These are phyloP conservation scores for Liolophura sinensis DNA, from an alignment of 1,140 invertebrate species.

Conservation along the genomic window DNA sequence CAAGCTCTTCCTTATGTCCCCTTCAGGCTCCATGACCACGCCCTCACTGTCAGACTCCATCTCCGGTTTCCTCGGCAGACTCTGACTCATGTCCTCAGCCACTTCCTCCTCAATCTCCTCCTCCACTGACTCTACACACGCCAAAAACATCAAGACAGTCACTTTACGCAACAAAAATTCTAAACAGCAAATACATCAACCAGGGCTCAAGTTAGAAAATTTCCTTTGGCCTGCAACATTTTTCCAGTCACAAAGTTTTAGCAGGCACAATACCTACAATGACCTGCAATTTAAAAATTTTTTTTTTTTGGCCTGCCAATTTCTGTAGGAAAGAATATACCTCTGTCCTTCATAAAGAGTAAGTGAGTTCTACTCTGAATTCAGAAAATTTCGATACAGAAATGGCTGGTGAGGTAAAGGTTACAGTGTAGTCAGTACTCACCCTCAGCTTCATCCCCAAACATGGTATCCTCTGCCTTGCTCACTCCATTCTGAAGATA, in stretches of 20 bases:
- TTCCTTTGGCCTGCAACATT: too few species aligned
- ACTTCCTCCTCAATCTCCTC: constrained; percentile 38
- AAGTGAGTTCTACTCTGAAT: too few species aligned
- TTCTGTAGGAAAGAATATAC: too few species aligned
- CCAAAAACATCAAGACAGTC: constrained; percentile 6
- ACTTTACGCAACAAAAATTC: neutral
- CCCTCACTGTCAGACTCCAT: constrained; percentile 52
- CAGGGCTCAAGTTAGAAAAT: too few species aligned
- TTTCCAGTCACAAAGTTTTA: too few species aligned
- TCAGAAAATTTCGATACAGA: too few species aligned
- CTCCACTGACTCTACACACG: constrained; percentile 21
- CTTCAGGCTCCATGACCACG: constrained; percentile 28
- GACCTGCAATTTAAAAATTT: too few species aligned
- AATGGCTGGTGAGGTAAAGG: too few species aligned
- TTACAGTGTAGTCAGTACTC: neutral
- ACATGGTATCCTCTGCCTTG: constrained; percentile 31
- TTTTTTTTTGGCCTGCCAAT: too few species aligned
- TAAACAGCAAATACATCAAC: too few species aligned
- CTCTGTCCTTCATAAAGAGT: too few species aligned
- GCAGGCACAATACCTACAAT: too few species aligned
- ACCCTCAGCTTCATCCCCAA: constrained; percentile 20
- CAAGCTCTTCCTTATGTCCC: neutral
- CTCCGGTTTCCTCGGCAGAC: constrained; percentile 6
- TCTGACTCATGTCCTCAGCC: constrained; percentile 5
- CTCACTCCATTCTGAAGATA: neutral